A percentile compares a stretch with the other conserved stretches of the same genome.
Evolutionary conservation across 1,140 invertebrate genomes (phyloP).

Genomic region (Leptopilina clavipes): DNA sequence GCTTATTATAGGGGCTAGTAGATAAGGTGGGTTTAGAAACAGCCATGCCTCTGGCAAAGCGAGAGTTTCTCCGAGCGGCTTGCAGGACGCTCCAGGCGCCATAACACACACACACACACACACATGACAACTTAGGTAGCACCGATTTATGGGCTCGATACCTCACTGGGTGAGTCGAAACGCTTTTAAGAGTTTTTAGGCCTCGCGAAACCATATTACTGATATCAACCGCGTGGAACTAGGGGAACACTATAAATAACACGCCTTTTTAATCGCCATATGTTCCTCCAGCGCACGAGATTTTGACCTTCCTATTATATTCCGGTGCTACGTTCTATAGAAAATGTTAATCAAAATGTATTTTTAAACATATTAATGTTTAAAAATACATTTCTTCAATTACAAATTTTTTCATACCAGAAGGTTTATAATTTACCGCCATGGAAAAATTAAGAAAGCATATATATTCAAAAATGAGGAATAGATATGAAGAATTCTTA

Average conservation of each 20-base stretch:
- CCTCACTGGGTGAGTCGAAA: slow-evolving; percentile 32
- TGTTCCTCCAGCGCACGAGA: slow-evolving; percentile 40
- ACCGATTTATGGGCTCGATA: slow-evolving; percentile 60
- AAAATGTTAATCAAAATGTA: too few species aligned
- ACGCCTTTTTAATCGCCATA: slow-evolving; percentile 58
- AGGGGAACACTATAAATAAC: slow-evolving; percentile 58
- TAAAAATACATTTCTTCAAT: too few species aligned
- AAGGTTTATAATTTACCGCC: too few species aligned
- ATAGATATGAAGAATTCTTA: neutral
- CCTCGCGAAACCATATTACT: slow-evolving; percentile 30
- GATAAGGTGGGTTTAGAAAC: slow-evolving; percentile 70
- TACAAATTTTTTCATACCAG: too few species aligned
- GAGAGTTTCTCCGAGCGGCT: slow-evolving; percentile 54
- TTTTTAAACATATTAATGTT: too few species aligned
- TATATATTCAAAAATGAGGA: too few species aligned
- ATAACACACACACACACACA: neutral
- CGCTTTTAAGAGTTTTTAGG: slow-evolving; percentile 55
- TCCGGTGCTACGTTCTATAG: too few species aligned
- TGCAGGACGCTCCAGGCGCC: slow-evolving; percentile 40
- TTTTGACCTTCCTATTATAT: neutral
- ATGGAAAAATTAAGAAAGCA: too few species aligned
- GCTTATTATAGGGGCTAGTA: slow-evolving; percentile 73
- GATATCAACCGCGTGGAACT: neutral
- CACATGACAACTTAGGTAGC: slow-evolving; percentile 41
- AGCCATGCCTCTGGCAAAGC: slow-evolving; percentile 62